Conservation (phyloP, 2,888 invertebrate species). For the Desoria tigrina region DNA sequence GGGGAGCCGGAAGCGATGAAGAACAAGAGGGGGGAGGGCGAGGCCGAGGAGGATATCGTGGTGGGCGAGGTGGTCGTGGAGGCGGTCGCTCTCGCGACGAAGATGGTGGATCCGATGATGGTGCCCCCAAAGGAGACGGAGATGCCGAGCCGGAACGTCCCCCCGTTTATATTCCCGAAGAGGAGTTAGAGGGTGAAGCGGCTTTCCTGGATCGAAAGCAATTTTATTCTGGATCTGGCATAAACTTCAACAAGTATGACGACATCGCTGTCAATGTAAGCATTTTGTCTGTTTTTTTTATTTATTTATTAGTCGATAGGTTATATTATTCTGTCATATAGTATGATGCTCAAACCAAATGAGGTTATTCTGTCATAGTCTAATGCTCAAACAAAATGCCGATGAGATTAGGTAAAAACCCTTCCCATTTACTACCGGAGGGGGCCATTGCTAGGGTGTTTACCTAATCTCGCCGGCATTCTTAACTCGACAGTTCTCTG, state of each 20-base stretch:
- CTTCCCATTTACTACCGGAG: slow-evolving; percentile 34
- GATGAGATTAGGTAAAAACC: slow-evolving; percentile 15
- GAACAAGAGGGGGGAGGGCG: slow-evolving; percentile 20
- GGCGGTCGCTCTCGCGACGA: slow-evolving; percentile 16
- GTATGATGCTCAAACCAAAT: too few species aligned
- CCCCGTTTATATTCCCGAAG: slow-evolving; percentile 72
- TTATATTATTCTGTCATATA: too few species aligned
- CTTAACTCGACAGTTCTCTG: too few species aligned
- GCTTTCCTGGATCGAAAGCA: slow-evolving; percentile 60
- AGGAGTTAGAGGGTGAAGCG: slow-evolving; percentile 69
- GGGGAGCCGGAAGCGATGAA: not conserved
- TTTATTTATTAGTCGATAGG: too few species aligned
- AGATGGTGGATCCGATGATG: slow-evolving; percentile 19
- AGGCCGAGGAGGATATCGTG: slow-evolving; percentile 1
- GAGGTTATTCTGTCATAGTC: not conserved
- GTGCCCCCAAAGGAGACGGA: slow-evolving; percentile 23
- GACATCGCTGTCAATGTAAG: slow-evolving; percentile 81
- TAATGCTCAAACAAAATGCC: slow-evolving; percentile 9
- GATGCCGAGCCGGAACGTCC: slow-evolving; percentile 57
- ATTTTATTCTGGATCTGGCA: slow-evolving; percentile 74
- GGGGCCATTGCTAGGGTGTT: too few species aligned
- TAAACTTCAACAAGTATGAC: slow-evolving; percentile 88
- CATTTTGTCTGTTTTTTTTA: too few species aligned
- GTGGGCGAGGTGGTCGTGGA: slow-evolving; percentile 21
- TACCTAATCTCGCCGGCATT: too few species aligned